A percentile compares a stretch with the other conserved stretches of the same genome.
Conservation (phyloP, 2,113 vertebrate genomes). For the Circaetus gallicus region DNA sequence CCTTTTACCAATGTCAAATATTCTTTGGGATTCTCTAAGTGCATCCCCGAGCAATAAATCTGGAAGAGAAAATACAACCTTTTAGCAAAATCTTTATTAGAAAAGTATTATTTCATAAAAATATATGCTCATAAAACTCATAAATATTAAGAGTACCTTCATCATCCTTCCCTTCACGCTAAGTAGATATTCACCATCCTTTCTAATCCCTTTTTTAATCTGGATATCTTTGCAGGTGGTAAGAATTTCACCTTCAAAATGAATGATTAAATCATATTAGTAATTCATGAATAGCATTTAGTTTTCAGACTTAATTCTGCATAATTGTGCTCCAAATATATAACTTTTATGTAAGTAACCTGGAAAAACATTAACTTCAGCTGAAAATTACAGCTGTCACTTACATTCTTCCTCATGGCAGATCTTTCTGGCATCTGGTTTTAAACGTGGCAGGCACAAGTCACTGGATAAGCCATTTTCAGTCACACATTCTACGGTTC, state of each 20-base stretch:
- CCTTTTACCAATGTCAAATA: conserved; percentile 88
- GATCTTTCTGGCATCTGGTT: conserved; percentile 79
- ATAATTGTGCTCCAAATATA: background rate
- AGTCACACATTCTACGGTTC: conserved; percentile 81
- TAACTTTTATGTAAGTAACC: background rate
- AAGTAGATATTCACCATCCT: conserved; percentile 88
- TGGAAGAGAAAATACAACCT: conserved; percentile 57
- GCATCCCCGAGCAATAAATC: conserved; percentile 92
- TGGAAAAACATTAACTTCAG: background rate
- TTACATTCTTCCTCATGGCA: conserved; percentile 86
- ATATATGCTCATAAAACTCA: background rate
- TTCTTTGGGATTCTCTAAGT: conserved; percentile 84
- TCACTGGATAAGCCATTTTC: conserved; percentile 77
- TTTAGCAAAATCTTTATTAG: conserved; percentile 7
- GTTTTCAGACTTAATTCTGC: background rate
- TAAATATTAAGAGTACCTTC: conserved; percentile 78
- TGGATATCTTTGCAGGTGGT: conserved; percentile 87
- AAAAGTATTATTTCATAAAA: background rate
- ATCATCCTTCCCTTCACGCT: conserved; percentile 82
- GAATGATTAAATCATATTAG: conserved; percentile 22
- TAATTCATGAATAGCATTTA: background rate
- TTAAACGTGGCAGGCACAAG: conserved; percentile 80
- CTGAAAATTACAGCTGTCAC: conserved; percentile 45
- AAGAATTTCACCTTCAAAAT: conserved; percentile 81
- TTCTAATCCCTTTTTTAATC: conserved; percentile 77